Base-by-base conservation (phyloP, 2,113 vertebrate species). In the Callocephalon fimbriatum region DNA sequence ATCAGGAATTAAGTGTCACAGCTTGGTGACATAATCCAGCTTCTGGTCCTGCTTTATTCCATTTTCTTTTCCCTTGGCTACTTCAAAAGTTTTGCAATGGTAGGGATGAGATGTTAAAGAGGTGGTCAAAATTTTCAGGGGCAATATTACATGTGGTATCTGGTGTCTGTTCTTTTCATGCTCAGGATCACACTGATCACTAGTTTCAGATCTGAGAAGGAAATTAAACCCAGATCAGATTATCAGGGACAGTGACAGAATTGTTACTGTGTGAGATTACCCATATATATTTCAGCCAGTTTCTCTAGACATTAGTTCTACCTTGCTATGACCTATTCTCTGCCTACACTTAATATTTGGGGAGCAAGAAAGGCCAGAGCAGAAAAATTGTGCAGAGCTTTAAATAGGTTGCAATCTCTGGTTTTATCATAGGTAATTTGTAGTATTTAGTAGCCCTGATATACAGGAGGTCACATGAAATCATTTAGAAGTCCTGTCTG, bases 381-480 rank as follows among this genome's bases (percentile, higher is more conserved):
- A 59, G 51, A 38, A 56, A 66, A 91, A 71, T 3, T 18, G 32
- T 32, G 18, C 25, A 54, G 67, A 88, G 50, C 94, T 96, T 96
- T 94, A 91, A 96, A 95, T 81, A 91, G 38, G 86, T 67, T 95
- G 70, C 93, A 89, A 87, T 95, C 86, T 93, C 86, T 91, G 38
- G 25, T 90, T 62, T 97, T 96, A 96, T 94, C 95, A 44, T 75
- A 81, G 84, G 93, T 94, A 96, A 96, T 97, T 97, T 96, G 94
- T 95, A 96, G 95, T 89, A 86, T 96, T 96, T 95, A 96, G 95
- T 90, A 96, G 77, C 80, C 62, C 62, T 93, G 94, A 96, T 95
- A 91, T 70, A 93, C 89, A 93, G 77, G 66, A 96, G 95, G 95
- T 96, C 94, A 96, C 84, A 93, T 79, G 80, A 96, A 96, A 91